phyloP scores from a whole-genome alignment of 2,888 invertebrate species.

The Dicranocentrus wangi region DNA sequence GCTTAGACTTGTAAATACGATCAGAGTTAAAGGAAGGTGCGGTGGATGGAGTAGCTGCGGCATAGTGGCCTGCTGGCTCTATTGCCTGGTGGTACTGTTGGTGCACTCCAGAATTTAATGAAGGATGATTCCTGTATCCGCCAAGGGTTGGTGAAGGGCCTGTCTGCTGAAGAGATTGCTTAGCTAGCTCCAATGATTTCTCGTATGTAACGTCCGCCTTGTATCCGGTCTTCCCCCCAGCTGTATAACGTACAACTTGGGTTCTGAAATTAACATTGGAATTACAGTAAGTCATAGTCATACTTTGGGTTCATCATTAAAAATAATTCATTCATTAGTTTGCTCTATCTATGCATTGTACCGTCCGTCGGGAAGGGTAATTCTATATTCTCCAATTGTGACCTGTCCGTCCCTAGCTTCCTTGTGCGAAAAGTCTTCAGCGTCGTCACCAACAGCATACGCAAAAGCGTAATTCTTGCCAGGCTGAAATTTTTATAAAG shows the following conservation, averaged over 20 bases:
- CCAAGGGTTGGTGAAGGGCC: not conserved
- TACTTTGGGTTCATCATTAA: too few species aligned
- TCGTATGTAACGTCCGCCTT: conserved; percentile 89
- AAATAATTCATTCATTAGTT: too few species aligned
- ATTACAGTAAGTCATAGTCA: too few species aligned
- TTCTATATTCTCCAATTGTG: conserved; percentile 81
- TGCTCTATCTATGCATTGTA: conserved; percentile 10
- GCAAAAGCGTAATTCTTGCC: conserved; percentile 72
- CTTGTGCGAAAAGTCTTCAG: conserved; percentile 80
- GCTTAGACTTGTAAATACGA: conserved; percentile 58
- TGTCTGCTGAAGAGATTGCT: not conserved
- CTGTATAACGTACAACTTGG: conserved; percentile 89
- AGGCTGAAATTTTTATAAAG: conserved; percentile 56
- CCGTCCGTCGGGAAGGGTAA: conserved; percentile 71
- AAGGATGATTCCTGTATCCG: not conserved
- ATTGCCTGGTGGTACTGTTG: conserved; percentile 42
- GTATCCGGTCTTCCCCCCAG: conserved; percentile 92
- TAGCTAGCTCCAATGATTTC: conserved; percentile 28
- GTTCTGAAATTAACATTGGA: conserved; percentile 31
- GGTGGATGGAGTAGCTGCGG: conserved; percentile 44
- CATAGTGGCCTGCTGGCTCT: conserved; percentile 30
- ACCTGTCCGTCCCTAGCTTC: conserved; percentile 81
- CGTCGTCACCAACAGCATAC: conserved; percentile 73
- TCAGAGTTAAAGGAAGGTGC: conserved; percentile 43
- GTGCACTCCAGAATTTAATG: not conserved